Evolutionary conservation across 1,140 invertebrate genomes (phyloP).

Genomic region (Drosophila aff.): DNA sequence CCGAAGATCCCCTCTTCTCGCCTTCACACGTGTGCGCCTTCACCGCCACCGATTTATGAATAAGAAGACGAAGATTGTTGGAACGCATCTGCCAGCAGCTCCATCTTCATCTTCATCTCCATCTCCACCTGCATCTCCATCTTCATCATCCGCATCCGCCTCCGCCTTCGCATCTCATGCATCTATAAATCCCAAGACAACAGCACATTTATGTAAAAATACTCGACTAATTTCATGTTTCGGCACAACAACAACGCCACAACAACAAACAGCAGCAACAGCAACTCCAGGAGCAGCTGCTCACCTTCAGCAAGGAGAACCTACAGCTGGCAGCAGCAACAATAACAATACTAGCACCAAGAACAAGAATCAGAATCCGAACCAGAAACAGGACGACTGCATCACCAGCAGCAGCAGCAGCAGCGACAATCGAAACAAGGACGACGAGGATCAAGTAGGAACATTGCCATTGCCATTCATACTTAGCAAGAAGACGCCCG

Average conservation of each 20-base stretch:
- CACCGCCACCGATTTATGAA: constrained; percentile 42
- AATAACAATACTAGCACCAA: constrained; percentile 16
- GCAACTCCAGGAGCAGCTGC: constrained; percentile 18
- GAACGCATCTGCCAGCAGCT: constrained; percentile 38
- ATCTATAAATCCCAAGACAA: constrained; percentile 45
- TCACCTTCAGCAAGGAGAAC: constrained; percentile 14
- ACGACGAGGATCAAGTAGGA: constrained; percentile 46
- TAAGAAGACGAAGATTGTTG: constrained; percentile 49
- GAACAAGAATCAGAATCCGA: constrained; percentile 30
- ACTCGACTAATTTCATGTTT: constrained; percentile 74
- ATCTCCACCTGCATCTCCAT: constrained; percentile 5
- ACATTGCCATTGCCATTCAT: constrained; percentile 45
- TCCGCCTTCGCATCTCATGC: constrained; percentile 26
- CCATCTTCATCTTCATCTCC: constrained; percentile 16
- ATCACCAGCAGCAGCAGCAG: not conserved
- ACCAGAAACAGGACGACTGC: constrained; percentile 35
- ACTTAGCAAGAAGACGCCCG: constrained; percentile 17
- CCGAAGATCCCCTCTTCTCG: constrained; percentile 2
- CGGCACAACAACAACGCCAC: constrained; percentile 22
- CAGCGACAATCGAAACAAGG: constrained; percentile 6
- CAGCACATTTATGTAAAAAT: constrained; percentile 59
- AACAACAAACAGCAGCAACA: constrained; percentile 22
- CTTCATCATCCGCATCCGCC: not conserved
- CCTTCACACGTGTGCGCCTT: constrained; percentile 2
- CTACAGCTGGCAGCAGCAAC: constrained; percentile 3